phyloP scores from a whole-genome alignment of 1,140 invertebrate genomes.

The Philopotamus ludificatus region DNA sequence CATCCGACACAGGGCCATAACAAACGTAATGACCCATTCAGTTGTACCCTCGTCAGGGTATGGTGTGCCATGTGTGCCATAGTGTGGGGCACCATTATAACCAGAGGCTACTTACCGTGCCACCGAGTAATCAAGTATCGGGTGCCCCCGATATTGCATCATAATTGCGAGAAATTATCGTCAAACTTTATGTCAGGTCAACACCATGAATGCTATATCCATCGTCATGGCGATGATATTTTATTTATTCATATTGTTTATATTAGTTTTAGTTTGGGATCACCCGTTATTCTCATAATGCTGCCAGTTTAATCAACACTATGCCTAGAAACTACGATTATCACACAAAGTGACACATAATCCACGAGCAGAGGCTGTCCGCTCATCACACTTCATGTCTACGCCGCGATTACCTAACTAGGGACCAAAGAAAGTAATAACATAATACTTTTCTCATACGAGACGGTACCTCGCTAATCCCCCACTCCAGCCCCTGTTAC shows the following conservation, averaged over 20 bases:
- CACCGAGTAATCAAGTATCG: conserved; percentile 4
- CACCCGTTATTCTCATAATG: conserved; percentile 5
- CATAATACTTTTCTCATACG: not conserved
- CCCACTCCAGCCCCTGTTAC: not conserved
- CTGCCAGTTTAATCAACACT: conserved; percentile 19
- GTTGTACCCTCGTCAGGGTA: conserved; percentile 26
- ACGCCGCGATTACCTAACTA: not conserved
- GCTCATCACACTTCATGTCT: not conserved
- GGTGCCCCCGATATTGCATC: not conserved
- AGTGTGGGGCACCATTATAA: conserved; percentile 29
- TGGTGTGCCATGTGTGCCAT: no score
- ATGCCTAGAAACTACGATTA: conserved; percentile 27
- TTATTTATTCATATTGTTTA: no score
- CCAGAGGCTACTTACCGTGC: conserved; percentile 28
- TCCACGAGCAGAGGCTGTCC: conserved; percentile 16
- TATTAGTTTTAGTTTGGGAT: no score
- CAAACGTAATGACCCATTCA: conserved; percentile 35
- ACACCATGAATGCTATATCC: no score
- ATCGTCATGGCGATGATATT: no score
- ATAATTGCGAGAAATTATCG: no score
- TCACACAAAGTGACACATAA: conserved; percentile 23
- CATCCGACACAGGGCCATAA: conserved; percentile 22
- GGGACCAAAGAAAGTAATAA: not conserved
- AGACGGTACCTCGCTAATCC: not conserved
- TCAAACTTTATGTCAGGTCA: no score